phyloP scores from a whole-genome alignment of 2,113 vertebrate species.

The Tragelaphus scriptus region DNA sequence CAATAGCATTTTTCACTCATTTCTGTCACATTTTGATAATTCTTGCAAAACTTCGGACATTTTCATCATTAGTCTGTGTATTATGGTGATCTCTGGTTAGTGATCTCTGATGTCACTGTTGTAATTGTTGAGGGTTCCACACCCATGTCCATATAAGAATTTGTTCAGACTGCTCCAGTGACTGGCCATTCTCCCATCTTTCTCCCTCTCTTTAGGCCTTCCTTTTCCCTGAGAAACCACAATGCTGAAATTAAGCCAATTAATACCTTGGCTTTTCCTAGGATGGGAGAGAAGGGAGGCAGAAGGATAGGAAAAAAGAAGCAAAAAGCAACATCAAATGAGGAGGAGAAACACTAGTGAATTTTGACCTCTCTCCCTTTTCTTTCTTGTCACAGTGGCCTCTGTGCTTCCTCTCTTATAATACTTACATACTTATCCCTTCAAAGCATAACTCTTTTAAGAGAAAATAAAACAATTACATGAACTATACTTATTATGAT shows the following conservation, averaged over 20 bases:
- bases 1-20: neutral
- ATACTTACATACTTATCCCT: neutral
- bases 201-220: neutral
- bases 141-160: neutral
- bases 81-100: neutral
- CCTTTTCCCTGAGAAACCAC: neutral
- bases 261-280: neutral
- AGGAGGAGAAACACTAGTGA: neutral
- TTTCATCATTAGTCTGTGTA: neutral
- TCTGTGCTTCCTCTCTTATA: neutral
- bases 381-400: neutral
- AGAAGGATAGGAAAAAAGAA: neutral
- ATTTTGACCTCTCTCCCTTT: neutral
- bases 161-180: neutral
- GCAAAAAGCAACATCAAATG: neutral
- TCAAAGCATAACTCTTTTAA: neutral
- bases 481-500: neutral
- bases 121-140: neutral
- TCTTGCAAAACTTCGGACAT: neutral
- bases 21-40: neutral
- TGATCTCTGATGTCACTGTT: neutral
- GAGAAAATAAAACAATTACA: neutral
- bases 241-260: neutral
- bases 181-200: neutral
- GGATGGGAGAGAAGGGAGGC: neutral